phyloP scores from a whole-genome alignment of 2,888 invertebrate species.

The Dyspetes luteomarginatus region DNA sequence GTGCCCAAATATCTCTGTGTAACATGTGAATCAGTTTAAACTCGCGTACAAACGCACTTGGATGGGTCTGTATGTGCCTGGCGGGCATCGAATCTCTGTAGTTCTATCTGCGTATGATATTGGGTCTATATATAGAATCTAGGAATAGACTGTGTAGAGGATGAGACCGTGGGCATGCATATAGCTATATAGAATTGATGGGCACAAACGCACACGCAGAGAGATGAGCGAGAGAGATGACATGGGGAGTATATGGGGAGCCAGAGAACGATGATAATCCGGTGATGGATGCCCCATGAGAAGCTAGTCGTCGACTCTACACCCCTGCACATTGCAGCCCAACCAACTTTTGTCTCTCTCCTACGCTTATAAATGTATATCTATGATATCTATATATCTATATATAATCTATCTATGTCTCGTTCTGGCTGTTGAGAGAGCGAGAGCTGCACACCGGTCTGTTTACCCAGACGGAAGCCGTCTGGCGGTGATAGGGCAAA shows the following conservation, averaged over 20 bases:
- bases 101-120: background rate
- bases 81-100: background rate
- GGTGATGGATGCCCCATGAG: conserved; percentile 78
- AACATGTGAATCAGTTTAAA: background rate
- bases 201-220: conserved; percentile 10
- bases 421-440: conserved; percentile 48
- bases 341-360: conserved; percentile 25
- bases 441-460: conserved; percentile 67
- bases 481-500: conserved; percentile 77
- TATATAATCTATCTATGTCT: conserved; percentile 53
- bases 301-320: conserved; percentile 44
- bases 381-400: conserved; percentile 35
- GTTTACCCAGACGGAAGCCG: conserved; percentile 82
- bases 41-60: background rate
- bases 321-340: conserved; percentile 49
- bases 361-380: background rate
- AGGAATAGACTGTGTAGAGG: background rate
- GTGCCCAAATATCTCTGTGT: background rate
- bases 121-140: background rate
- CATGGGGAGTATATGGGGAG: background rate
- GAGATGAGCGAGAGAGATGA: background rate
- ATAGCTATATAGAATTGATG: background rate
- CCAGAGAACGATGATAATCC: conserved; percentile 76
- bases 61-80: background rate
- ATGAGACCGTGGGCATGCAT: background rate